phyloP scores from a whole-genome alignment of 2,113 vertebrate species.

The Alouatta palliata region DNA sequence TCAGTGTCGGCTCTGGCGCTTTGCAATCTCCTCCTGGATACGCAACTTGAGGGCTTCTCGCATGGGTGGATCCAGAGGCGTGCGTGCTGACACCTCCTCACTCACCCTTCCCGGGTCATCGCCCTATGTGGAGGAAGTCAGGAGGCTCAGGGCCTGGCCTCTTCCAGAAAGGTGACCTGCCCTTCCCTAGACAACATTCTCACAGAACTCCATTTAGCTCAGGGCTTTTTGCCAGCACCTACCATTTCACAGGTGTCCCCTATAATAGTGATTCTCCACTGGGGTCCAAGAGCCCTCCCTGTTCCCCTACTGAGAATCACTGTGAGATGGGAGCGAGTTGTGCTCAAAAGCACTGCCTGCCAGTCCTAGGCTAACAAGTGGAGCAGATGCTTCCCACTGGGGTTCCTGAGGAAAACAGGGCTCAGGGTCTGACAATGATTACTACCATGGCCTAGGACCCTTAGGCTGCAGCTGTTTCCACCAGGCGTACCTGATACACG shows the following conservation, averaged over 20 bases:
- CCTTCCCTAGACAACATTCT: conserved; percentile 22
- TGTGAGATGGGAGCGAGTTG: neutral
- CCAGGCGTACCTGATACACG: conserved; percentile 89
- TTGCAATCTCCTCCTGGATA: conserved; percentile 90
- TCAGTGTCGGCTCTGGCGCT: conserved; percentile 88
- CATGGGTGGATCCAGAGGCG: conserved; percentile 89
- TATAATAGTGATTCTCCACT: conserved; percentile 4
- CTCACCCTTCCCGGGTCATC: conserved; percentile 90
- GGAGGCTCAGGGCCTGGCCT: conserved; percentile 60
- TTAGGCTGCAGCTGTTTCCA: conserved; percentile 38
- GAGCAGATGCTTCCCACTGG: conserved; percentile 33
- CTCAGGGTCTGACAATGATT: neutral
- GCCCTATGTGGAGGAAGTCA: conserved; percentile 82
- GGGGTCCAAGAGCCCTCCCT: neutral
- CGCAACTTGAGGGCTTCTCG: conserved; percentile 87
- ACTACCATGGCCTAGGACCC: neutral
- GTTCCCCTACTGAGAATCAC: neutral
- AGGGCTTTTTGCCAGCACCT: neutral
- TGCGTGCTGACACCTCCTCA: conserved; percentile 87
- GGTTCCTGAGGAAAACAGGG: neutral
- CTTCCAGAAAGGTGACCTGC: conserved; percentile 20
- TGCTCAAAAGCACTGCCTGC: neutral
- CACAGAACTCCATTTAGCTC: neutral
- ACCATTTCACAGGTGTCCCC: conserved; percentile 45
- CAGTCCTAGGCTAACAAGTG: neutral